These are phyloP conservation scores for Ennomos fuscantarius DNA, from an alignment of 2,888 invertebrate genomes.

Conservation along the genomic window DNA sequence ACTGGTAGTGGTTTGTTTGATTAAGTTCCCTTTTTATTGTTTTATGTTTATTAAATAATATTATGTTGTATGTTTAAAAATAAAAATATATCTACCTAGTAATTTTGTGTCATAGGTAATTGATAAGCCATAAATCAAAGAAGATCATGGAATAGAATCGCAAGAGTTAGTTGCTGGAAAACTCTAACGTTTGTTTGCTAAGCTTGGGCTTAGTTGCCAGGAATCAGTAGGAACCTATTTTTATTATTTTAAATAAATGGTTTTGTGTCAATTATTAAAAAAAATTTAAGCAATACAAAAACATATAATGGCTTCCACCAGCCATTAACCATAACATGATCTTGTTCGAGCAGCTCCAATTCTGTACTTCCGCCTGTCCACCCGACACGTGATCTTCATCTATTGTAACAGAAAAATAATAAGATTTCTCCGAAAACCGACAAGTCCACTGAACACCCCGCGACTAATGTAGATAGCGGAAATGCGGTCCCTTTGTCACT, in stretches of 20 bases:
- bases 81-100: no score
- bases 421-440: slow-evolving; percentile 20
- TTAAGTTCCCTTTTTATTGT: no score
- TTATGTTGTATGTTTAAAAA: no score
- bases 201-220: no score
- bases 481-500: slow-evolving; percentile 32
- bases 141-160: no score
- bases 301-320: neutral
- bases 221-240: no score
- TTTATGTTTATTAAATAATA: no score
- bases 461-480: slow-evolving; percentile 22
- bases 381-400: slow-evolving; percentile 10
- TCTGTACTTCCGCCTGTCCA: slow-evolving; percentile 3
- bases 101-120: no score
- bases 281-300: neutral
- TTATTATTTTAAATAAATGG: neutral
- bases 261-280: neutral
- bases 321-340: slow-evolving; percentile 1
- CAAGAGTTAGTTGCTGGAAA: no score
- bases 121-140: no score
- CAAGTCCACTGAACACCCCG: slow-evolving; percentile 18
- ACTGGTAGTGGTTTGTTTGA: no score
- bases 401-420: slow-evolving; percentile 26
- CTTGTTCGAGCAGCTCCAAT: neutral
- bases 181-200: no score